Evolutionary conservation across 2,888 invertebrate genomes (phyloP).

Genomic region (Tholera decimalis): DNA sequence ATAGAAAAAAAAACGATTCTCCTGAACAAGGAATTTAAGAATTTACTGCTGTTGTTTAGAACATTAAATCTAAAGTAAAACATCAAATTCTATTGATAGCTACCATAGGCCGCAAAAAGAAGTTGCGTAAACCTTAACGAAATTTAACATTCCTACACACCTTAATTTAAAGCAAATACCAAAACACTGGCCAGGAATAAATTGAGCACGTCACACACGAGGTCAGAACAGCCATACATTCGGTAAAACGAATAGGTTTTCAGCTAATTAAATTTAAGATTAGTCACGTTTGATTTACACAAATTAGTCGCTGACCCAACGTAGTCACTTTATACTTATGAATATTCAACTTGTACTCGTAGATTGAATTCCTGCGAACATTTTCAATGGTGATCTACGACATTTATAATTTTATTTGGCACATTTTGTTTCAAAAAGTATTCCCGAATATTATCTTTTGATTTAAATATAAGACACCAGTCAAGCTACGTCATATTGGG

Average conservation of each 20-base stretch:
- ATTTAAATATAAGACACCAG: background rate
- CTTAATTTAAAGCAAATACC: constrained; percentile 15
- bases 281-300: constrained; percentile 75
- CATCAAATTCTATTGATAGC: constrained; percentile 12
- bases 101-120: background rate
- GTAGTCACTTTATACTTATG: constrained; percentile 71
- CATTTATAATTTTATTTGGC: background rate
- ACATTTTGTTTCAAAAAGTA: constrained; percentile 10
- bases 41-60: constrained; percentile 24
- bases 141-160: background rate
- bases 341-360: constrained; percentile 73
- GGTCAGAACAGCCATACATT: constrained; percentile 28
- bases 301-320: constrained; percentile 71
- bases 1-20: constrained; percentile 28
- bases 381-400: constrained; percentile 51
- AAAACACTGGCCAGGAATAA: constrained; percentile 21
- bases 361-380: constrained; percentile 65
- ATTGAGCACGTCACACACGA: constrained; percentile 21
- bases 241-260: constrained; percentile 50
- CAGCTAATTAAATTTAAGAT: constrained; percentile 71
- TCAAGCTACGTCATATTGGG: background rate
- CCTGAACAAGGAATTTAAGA: background rate
- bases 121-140: background rate
- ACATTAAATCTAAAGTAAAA: constrained; percentile 22
- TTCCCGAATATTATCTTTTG: background rate